These are phyloP conservation scores for Sphenodon punctatus DNA, from an alignment of 2,797 vertebrate species.

Conservation along the genomic window DNA sequence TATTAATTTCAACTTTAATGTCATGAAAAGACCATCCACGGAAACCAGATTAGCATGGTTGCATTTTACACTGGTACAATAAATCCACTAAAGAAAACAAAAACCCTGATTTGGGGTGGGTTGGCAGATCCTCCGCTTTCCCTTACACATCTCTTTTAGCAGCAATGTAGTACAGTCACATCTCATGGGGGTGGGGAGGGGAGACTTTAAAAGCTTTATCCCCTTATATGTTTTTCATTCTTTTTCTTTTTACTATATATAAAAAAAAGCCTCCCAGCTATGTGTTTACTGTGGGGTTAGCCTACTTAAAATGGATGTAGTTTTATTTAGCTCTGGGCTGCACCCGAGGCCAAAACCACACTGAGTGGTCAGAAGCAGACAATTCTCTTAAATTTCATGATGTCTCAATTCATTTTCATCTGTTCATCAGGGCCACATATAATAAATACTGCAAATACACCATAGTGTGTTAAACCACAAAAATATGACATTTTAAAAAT, in stretches of 20 bases:
- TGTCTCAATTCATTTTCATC: not conserved
- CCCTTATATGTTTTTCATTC: no score
- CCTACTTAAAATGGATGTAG: not conserved
- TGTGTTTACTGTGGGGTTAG: not conserved
- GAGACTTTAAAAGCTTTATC: not conserved
- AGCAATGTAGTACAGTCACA: not conserved
- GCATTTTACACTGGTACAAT: not conserved
- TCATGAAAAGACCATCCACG: fast-evolving
- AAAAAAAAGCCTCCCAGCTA: not conserved
- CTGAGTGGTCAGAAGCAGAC: not conserved
- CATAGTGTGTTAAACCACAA: not conserved
- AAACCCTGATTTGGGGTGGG: not conserved
- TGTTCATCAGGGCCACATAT: not conserved
- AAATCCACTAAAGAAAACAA: not conserved
- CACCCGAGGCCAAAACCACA: not conserved
- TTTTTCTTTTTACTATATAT: not conserved
- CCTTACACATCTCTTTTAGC: not conserved
- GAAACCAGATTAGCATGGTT: not conserved
- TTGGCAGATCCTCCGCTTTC: not conserved
- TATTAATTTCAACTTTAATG: no score
- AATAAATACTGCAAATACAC: not conserved
- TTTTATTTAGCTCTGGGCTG: not conserved
- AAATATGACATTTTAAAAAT: not conserved
- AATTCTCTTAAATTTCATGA: not conserved
- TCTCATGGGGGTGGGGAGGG: not conserved